Evolutionary conservation across 2,113 vertebrate genomes (phyloP).

Genomic region (Jacana jacana): DNA sequence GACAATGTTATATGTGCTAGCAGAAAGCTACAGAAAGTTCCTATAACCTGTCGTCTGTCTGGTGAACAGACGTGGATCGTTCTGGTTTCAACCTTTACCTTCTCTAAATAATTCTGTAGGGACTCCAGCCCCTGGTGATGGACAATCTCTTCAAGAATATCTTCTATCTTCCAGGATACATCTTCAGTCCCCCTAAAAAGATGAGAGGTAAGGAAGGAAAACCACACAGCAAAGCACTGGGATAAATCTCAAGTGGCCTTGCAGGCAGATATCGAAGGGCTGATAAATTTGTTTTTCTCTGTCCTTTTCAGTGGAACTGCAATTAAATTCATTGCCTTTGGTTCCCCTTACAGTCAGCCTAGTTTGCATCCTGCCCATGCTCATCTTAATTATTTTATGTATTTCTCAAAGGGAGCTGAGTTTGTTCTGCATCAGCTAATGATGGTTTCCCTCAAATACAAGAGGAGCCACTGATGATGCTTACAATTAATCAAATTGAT

Average conservation of each 20-base stretch:
- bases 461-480: neutral
- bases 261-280: neutral
- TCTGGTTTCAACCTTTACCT: conserved; percentile 49
- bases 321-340: neutral
- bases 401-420: neutral
- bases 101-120: conserved; percentile 57
- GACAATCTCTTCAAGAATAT: conserved; percentile 66
- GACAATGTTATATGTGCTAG: neutral
- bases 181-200: conserved; percentile 53
- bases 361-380: neutral
- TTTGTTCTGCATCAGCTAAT: neutral
- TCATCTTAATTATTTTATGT: neutral
- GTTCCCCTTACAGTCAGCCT: neutral
- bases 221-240: neutral
- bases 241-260: neutral
- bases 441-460: neutral
- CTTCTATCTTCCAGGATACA: conserved; percentile 4
- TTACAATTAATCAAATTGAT: neutral
- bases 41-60: neutral
- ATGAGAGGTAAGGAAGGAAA: neutral
- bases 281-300: accelerated
- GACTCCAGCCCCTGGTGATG: neutral
- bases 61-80: neutral
- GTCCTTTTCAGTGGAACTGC: neutral
- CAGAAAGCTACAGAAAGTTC: neutral